phyloP scores from a whole-genome alignment of 1,140 invertebrate genomes.

The Ooceraea biroi region DNA sequence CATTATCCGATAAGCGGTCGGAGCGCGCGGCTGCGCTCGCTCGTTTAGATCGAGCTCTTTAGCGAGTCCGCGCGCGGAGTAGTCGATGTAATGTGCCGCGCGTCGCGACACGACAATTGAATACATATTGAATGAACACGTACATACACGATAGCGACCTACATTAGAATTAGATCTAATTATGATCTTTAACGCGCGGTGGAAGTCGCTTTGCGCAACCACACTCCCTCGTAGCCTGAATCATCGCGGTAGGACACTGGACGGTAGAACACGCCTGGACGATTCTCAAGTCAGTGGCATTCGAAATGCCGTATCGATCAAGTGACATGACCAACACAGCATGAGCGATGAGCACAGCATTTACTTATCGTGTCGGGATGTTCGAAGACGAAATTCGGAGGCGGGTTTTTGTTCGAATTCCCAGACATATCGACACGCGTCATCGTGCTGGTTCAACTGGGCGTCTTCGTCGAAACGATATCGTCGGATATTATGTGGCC shows the following conservation, averaged over 20 bases:
- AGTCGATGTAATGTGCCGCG: conserved; percentile 21
- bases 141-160: conserved; percentile 40
- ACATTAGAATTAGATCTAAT: conserved; percentile 47
- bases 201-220: no score
- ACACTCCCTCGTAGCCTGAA: no score
- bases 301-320: neutral
- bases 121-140: conserved; percentile 42
- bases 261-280: no score
- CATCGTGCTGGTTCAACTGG: conserved; percentile 32
- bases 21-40: conserved; percentile 10
- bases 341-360: conserved; percentile 2
- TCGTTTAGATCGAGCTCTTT: conserved; percentile 52
- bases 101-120: conserved; percentile 26
- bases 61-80: conserved; percentile 21
- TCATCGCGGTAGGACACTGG: no score
- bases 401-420: conserved; percentile 50
- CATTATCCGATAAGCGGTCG: conserved; percentile 67
- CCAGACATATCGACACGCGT: conserved; percentile 22
- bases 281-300: neutral
- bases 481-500: conserved; percentile 32
- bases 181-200: conserved; percentile 9
- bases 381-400: no score
- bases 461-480: conserved; percentile 53
- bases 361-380: conserved; percentile 9
- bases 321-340: neutral